Evolutionary conservation across 2,113 vertebrate genomes (phyloP), one percentile per base, ranked within the genome.

Genomic region (Melospiza georgiana): DNA sequence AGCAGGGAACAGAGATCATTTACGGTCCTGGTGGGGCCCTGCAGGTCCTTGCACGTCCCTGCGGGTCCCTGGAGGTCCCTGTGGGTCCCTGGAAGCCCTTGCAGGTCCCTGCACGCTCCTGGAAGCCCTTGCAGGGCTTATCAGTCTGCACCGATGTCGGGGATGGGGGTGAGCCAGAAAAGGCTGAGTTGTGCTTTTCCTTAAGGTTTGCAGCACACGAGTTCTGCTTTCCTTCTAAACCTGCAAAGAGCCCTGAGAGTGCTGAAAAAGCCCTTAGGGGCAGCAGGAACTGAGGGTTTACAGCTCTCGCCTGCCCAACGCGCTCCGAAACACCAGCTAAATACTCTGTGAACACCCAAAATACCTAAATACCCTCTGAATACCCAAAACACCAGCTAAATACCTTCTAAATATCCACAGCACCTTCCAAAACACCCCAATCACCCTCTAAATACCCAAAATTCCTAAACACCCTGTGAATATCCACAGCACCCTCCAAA

Each of bases 111-210:
- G 48, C 22, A 24, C 23, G 48, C n/a, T n/a, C 13, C 14, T 51
- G 49, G 23, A 14, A 8, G 48, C 48, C 23, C 12, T 14, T 14
- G 7, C 12, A 24, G 23, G 48, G 4, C 15, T 0, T 5, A n/a
- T 28, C 27, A n/a, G n/a, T 14, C 17, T 18, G 16, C 16, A 5
- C 6, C 3, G 33, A 23, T 30, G 13, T 0, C 30, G 11, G 8
- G 23, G 11, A 14, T 4, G 11, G 25, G 43, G 21, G 37, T 39
- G 37, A 39, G 37, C 37, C 4, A 76, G 74, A 28, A 76, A n/a
- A 74, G 23, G 14, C 76, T 1, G 9, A 57, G 25, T 11, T 2
- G 15, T 10, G 39, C 39, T 55, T 55, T 59, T 39, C 2, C n/a
- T 33, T 12, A 5, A 10, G 6, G 9, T 30, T 71, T 54, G 28